A percentile compares a stretch with the other conserved stretches of the same genome.
Conservation (phyloP, 2,113 vertebrate genomes). For the Microcebus griseorufus region DNA sequence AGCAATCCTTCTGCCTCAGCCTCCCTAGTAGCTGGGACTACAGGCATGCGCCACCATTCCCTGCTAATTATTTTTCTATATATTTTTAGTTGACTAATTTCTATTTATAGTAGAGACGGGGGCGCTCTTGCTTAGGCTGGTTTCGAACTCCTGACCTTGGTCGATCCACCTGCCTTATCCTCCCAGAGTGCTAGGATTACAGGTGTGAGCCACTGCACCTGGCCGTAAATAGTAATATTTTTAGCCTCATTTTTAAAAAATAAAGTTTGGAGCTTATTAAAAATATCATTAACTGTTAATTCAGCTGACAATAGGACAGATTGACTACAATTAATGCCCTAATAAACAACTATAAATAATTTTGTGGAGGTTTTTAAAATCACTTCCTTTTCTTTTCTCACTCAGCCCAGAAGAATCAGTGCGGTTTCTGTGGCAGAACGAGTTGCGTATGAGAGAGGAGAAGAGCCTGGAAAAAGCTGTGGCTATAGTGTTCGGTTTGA, state of each 20-base stretch:
- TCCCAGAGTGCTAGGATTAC: too few species aligned
- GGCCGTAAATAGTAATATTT: neutral
- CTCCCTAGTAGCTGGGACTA: too few species aligned
- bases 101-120: too few species aligned
- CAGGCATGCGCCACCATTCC: too few species aligned
- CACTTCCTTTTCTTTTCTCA: neutral
- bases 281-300: neutral
- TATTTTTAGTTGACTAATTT: too few species aligned
- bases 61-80: too few species aligned
- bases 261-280: neutral
- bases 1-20: too few species aligned
- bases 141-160: too few species aligned
- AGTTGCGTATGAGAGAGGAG: constrained; percentile 92
- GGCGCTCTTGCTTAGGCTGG: too few species aligned
- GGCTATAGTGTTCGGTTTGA: constrained; percentile 98
- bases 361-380: neutral
- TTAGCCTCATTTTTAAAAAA: neutral
- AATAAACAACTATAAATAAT: neutral
- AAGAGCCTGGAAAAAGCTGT: constrained; percentile 94
- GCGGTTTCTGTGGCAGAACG: constrained; percentile 97
- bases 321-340: neutral
- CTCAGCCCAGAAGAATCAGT: constrained; percentile 95
- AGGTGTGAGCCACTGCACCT: too few species aligned
- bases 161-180: too few species aligned
- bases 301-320: neutral